These are phyloP conservation scores for Tenthredo livida DNA, from an alignment of 2,888 invertebrate genomes.

Conservation along the genomic window DNA sequence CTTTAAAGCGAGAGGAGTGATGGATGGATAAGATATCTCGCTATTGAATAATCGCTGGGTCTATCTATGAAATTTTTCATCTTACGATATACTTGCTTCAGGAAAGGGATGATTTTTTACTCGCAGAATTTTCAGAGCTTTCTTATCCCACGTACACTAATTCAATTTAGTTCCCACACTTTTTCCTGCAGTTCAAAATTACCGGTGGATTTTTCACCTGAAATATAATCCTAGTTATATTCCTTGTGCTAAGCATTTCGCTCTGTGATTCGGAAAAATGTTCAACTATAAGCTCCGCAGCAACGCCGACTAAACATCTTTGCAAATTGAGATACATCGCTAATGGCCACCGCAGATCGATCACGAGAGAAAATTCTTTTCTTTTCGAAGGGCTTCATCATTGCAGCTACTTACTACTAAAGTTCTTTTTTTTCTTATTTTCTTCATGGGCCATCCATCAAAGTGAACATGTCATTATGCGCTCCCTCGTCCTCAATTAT, in stretches of 20 bases:
- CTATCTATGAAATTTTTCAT: not conserved
- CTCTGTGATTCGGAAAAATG: not conserved
- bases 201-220: not conserved
- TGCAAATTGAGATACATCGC: constrained; percentile 13
- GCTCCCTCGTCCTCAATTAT: not conserved
- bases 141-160: not conserved
- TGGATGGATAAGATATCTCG: not conserved
- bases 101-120: not conserved
- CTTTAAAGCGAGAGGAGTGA: not conserved
- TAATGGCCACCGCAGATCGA: constrained; percentile 16
- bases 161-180: not conserved
- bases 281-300: not conserved
- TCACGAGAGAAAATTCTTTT: not conserved
- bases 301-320: not conserved
- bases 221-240: not conserved
- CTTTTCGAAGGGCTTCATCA: not conserved
- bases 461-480: constrained; percentile 1
- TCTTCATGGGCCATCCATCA: not conserved
- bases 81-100: not conserved
- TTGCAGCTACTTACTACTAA: not conserved
- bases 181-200: not conserved
- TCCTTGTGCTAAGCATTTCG: not conserved
- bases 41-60: not conserved
- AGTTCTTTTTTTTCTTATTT: not conserved
- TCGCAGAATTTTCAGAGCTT: not conserved